These are phyloP conservation scores for Megathymus violae DNA, from an alignment of 1,140 invertebrate species.

Conservation along the genomic window DNA sequence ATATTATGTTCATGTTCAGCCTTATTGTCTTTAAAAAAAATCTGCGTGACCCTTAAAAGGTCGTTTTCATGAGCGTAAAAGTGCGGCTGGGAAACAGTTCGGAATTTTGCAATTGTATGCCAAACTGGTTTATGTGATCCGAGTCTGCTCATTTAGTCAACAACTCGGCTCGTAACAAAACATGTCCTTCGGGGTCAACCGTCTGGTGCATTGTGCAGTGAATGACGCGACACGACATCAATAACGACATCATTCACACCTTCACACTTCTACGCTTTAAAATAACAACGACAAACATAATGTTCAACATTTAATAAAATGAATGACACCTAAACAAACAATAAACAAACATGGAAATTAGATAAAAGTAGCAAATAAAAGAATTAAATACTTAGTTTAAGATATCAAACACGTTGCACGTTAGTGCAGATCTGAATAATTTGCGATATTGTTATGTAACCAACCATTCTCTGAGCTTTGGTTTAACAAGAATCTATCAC, in stretches of 20 bases:
- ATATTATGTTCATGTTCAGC: neutral
- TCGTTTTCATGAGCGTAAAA: constrained; percentile 53
- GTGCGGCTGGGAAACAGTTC: constrained; percentile 48
- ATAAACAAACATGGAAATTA: no score
- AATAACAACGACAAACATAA: neutral
- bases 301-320: no score
- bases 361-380: no score
- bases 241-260: no score
- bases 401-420: no score
- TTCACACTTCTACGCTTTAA: constrained; percentile 11
- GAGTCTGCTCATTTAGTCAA: constrained; percentile 38
- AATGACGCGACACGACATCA: constrained; percentile 35
- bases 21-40: constrained; percentile 11
- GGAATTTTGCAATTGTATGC: constrained; percentile 63
- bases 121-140: constrained; percentile 60
- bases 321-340: no score
- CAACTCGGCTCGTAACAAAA: constrained; percentile 57
- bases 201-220: constrained; percentile 56
- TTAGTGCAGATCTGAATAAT: constrained; percentile 1
- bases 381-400: no score
- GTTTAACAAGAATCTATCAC: neutral
- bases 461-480: neutral
- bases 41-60: constrained; percentile 45
- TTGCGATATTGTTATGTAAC: neutral
- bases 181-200: constrained; percentile 53